Conservation (phyloP, 2,888 invertebrate species). For the Nebria brevicollis region DNA sequence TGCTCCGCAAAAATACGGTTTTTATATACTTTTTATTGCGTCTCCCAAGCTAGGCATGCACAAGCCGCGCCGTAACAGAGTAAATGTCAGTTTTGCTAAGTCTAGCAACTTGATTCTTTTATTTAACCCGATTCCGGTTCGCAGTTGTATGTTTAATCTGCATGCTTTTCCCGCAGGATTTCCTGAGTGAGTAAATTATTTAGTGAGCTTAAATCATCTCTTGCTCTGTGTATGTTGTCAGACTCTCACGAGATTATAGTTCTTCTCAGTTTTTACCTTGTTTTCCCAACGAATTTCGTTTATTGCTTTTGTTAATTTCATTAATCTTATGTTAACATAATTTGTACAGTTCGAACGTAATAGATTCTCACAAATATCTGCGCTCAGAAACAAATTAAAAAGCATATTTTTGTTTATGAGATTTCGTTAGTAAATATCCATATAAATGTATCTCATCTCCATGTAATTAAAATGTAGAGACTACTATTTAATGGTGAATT, state of each 20-base stretch:
- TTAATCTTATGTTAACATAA: constrained; percentile 30
- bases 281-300: constrained; percentile 41
- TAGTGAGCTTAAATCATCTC: constrained; percentile 44
- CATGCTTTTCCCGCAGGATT: constrained; percentile 36
- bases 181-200: constrained; percentile 42
- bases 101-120: constrained; percentile 37
- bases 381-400: too few relatives aligned
- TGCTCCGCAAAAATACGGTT: not conserved
- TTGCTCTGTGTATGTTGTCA: constrained; percentile 30
- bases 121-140: constrained; percentile 34
- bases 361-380: too few relatives aligned
- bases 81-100: constrained; percentile 2
- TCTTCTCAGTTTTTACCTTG: constrained; percentile 28
- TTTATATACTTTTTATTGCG: not conserved
- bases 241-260: constrained; percentile 39
- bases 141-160: constrained; percentile 37
- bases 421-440: too few relatives aligned
- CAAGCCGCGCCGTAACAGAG: not conserved
- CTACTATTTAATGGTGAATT: too few relatives aligned
- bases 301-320: constrained; percentile 34
- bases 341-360: not conserved
- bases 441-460: too few relatives aligned
- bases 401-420: too few relatives aligned
- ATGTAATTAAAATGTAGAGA: too few relatives aligned
- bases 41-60: not conserved